Evolutionary conservation across 2,888 invertebrate species (phyloP).

Genomic region (Erpobdella octoculata): DNA sequence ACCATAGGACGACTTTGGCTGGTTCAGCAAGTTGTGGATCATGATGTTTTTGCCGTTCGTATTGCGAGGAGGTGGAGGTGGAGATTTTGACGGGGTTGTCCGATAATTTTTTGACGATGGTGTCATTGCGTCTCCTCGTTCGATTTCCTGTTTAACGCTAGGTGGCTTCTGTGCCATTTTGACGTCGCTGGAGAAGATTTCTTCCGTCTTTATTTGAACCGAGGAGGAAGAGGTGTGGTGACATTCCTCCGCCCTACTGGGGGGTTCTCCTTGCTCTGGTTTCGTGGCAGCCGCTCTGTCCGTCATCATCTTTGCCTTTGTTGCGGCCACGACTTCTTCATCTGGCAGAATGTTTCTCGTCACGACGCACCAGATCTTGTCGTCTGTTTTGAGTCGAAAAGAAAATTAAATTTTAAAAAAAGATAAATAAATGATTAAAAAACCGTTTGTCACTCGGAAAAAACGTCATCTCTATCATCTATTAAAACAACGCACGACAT

Average conservation of each 20-base stretch:
- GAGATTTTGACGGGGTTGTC: too few species aligned
- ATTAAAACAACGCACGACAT: too few species aligned
- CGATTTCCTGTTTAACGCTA: neutral
- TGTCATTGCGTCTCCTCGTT: neutral
- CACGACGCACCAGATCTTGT: slow-evolving; percentile 19
- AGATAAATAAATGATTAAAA: too few species aligned
- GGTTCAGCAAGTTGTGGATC: slow-evolving; percentile 2
- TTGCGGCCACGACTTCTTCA: slow-evolving; percentile 26
- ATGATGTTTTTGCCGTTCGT: neutral
- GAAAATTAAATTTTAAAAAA: too few species aligned
- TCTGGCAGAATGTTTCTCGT: slow-evolving; percentile 30
- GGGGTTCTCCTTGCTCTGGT: too few species aligned
- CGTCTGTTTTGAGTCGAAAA: too few species aligned
- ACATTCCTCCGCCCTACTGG: too few species aligned
- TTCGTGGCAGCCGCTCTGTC: too few species aligned
- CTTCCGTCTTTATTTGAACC: too few species aligned
- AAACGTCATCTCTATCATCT: neutral
- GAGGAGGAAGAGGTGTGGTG: too few species aligned
- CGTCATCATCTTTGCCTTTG: neutral
- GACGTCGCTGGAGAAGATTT: too few species aligned
- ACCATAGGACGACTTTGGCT: neutral
- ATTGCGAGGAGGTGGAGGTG: neutral
- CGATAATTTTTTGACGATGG: neutral
- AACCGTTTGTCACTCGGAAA: too few species aligned
- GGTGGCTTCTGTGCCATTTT: neutral